These are phyloP conservation scores for Dasyornis broadbenti DNA, from an alignment of 2,113 vertebrate genomes.

Conservation along the genomic window DNA sequence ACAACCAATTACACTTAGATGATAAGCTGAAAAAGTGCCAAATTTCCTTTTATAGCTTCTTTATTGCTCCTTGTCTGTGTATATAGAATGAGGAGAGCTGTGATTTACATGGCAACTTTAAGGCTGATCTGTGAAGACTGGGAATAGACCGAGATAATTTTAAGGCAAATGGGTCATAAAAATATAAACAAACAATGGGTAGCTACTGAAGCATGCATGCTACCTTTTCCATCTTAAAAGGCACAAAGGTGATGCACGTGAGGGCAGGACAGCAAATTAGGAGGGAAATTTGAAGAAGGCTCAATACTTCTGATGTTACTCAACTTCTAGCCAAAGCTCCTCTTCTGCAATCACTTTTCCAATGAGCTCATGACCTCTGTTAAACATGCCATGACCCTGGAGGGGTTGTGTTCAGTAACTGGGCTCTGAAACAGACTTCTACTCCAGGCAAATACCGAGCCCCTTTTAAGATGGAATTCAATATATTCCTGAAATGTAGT, in stretches of 20 bases:
- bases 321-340: not conserved
- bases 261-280: not conserved
- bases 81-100: not conserved
- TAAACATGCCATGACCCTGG: not conserved
- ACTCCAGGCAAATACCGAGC: conserved; percentile 27
- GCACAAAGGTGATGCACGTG: accelerated
- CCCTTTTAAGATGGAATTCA: conserved; percentile 32
- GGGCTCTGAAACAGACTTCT: not conserved
- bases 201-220: not conserved
- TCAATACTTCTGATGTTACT: not conserved
- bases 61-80: conserved; percentile 36
- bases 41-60: conserved; percentile 48
- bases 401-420: not conserved
- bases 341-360: not conserved
- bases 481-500: conserved; percentile 37
- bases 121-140: not conserved
- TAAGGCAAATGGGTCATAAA: conserved; percentile 23
- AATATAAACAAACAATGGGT: not conserved
- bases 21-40: conserved; percentile 46
- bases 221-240: not conserved
- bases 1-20: not conserved
- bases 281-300: not conserved
- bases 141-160: not conserved
- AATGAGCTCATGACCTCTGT: not conserved
- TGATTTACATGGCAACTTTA: not conserved